A percentile compares a stretch with the other conserved stretches of the same genome.
These are phyloP conservation scores for Numenius phaeopus DNA, from an alignment of 2,797 vertebrate genomes.

Conservation along the genomic window DNA sequence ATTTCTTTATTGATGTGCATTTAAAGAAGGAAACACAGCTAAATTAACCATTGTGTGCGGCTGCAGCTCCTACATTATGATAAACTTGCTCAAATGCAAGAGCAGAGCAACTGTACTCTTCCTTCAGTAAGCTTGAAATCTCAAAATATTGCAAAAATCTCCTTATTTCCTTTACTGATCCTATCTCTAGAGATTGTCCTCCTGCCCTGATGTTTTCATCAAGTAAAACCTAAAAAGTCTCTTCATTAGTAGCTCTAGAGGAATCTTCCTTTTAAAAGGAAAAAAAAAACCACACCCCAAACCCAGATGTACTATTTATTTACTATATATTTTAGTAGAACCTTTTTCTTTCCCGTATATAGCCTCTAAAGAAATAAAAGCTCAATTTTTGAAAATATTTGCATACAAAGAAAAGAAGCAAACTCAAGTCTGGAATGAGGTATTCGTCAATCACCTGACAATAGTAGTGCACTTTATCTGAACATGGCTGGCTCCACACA, in stretches of 20 bases:
- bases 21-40: slow-evolving; percentile 9
- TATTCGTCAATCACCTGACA: not conserved
- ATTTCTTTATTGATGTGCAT: not conserved
- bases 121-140: not conserved
- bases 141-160: not conserved
- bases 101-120: not conserved
- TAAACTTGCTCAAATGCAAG: not conserved
- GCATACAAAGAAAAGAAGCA: not conserved
- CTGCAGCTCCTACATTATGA: too few species aligned
- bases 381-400: not conserved
- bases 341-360: not conserved
- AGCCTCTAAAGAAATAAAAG: not conserved
- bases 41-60: not conserved
- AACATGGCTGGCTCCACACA: not conserved
- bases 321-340: not conserved
- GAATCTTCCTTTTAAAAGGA: not conserved
- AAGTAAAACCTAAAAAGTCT: not conserved
- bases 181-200: not conserved
- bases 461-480: not conserved
- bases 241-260: not conserved
- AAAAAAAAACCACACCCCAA: not conserved
- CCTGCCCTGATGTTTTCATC: not conserved
- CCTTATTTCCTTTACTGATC: not conserved
- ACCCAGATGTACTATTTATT: not conserved
- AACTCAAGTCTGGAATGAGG: not conserved